These are phyloP conservation scores for Limnothrissa miodon DNA, from an alignment of 2,113 vertebrate genomes.

Conservation along the genomic window DNA sequence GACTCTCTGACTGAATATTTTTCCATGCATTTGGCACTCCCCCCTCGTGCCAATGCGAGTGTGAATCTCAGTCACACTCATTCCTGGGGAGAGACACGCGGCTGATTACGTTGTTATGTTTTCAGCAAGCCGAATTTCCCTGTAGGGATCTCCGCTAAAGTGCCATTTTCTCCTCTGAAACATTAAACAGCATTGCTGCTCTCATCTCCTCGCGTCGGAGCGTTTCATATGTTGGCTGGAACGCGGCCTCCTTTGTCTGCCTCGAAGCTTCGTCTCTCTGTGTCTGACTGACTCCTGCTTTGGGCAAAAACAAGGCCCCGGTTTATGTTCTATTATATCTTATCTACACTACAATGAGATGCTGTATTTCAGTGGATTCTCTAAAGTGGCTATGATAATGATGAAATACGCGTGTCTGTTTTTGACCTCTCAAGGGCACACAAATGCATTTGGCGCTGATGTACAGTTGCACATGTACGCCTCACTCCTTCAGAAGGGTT, in stretches of 20 bases:
- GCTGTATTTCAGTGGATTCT: neutral
- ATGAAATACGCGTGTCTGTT: neutral
- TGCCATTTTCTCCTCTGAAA: slow-evolving; percentile 42
- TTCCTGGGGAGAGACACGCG: slow-evolving; percentile 16
- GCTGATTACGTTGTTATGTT: slow-evolving; percentile 37
- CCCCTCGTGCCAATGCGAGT: neutral
- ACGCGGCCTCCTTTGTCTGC: neutral
- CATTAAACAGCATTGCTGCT: slow-evolving; percentile 35
- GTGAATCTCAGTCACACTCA: slow-evolving; percentile 27
- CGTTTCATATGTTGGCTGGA: slow-evolving; percentile 41
- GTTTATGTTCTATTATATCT: slow-evolving; percentile 3
- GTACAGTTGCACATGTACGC: neutral
- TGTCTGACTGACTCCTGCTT: neutral
- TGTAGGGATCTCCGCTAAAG: slow-evolving; percentile 36
- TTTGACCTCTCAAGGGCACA: neutral
- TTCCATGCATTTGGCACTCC: slow-evolving; percentile 44
- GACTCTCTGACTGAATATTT: slow-evolving; percentile 59
- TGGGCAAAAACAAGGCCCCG: neutral
- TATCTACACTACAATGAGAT: neutral
- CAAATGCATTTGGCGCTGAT: neutral
- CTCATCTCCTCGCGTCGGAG: slow-evolving; percentile 23
- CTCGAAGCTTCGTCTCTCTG: neutral
- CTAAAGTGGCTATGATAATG: slow-evolving; percentile 1
- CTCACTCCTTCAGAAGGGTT: neutral
- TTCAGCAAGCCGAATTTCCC: slow-evolving; percentile 21